Conservation (phyloP, 2,888 invertebrate genomes). For the Lucinisca nassula region DNA sequence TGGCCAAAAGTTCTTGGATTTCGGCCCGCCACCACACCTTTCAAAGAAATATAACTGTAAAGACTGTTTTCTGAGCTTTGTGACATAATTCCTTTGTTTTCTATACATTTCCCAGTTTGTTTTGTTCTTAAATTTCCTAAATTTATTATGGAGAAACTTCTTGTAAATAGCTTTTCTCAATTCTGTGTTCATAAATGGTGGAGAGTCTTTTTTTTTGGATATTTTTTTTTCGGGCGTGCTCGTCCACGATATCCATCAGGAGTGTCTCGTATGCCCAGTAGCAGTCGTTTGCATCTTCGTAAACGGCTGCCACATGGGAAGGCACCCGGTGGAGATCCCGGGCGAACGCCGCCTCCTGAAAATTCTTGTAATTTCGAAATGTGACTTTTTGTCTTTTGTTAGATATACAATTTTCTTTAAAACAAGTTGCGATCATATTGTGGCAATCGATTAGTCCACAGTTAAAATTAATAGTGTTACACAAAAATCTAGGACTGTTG, state of each 20-base stretch:
- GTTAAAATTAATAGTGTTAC: not conserved
- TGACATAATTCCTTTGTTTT: conserved; percentile 37
- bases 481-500: not conserved
- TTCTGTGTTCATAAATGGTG: conserved; percentile 38
- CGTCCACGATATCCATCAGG: conserved; percentile 14
- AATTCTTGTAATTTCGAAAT: not conserved
- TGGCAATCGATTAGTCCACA: not conserved
- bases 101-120: conserved; percentile 37
- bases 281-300: not conserved
- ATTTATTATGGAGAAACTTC: conserved; percentile 32
- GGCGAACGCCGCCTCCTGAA: not conserved
- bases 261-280: not conserved
- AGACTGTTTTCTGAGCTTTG: conserved; percentile 27
- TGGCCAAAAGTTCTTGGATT: conserved; percentile 23
- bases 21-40: conserved; percentile 26
- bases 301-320: not conserved
- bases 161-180: conserved; percentile 43
- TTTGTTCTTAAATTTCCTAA: conserved; percentile 14
- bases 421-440: not conserved
- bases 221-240: conserved; percentile 46
- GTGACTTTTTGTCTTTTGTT: not conserved
- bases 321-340: not conserved
- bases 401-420: not conserved
- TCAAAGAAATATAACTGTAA: conserved; percentile 37
- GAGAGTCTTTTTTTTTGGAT: not conserved